phyloP scores from a whole-genome alignment of 2,888 invertebrate species.

The Monoplex corrugatus region DNA sequence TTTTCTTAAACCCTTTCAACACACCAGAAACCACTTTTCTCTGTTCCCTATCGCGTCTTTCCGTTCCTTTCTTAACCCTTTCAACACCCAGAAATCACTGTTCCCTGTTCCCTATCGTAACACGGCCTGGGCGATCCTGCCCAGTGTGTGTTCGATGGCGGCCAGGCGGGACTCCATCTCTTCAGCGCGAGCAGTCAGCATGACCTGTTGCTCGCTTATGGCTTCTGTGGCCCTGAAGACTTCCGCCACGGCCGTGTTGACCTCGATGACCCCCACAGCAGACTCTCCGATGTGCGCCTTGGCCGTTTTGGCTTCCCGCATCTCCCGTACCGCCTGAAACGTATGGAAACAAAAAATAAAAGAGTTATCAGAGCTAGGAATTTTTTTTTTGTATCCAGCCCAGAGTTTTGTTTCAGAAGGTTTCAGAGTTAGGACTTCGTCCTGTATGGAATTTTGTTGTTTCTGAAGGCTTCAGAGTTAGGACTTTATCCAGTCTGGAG shows the following conservation, averaged over 20 bases:
- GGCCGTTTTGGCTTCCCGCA: constrained; percentile 70
- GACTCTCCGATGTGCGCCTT: constrained; percentile 69
- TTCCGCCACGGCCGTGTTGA: constrained; percentile 67
- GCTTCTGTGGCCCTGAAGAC: constrained; percentile 65
- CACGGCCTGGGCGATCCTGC: constrained; percentile 53
- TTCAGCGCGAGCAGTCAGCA: constrained; percentile 61
- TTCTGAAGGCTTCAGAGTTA: too few relatives aligned
- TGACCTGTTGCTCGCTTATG: constrained; percentile 64
- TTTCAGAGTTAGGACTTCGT: too few relatives aligned
- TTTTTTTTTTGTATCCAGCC: too few relatives aligned
- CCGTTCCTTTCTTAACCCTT: not conserved
- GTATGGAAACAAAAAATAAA: not conserved
- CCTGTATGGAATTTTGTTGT: too few relatives aligned
- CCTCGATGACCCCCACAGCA: constrained; percentile 70
- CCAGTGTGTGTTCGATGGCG: constrained; percentile 66
- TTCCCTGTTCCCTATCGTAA: not conserved
- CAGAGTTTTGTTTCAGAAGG: too few relatives aligned
- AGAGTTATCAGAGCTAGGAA: too few relatives aligned
- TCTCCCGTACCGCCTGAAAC: constrained; percentile 65
- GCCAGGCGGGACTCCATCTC: constrained; percentile 64
- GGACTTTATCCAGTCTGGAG: too few relatives aligned
- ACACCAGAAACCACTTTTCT: too few relatives aligned
- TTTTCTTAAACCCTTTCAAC: too few relatives aligned
- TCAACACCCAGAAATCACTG: not conserved
- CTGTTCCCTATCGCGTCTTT: too few relatives aligned